These are phyloP conservation scores for Aphis craccivora DNA, from an alignment of 1,140 invertebrate genomes.

Conservation along the genomic window DNA sequence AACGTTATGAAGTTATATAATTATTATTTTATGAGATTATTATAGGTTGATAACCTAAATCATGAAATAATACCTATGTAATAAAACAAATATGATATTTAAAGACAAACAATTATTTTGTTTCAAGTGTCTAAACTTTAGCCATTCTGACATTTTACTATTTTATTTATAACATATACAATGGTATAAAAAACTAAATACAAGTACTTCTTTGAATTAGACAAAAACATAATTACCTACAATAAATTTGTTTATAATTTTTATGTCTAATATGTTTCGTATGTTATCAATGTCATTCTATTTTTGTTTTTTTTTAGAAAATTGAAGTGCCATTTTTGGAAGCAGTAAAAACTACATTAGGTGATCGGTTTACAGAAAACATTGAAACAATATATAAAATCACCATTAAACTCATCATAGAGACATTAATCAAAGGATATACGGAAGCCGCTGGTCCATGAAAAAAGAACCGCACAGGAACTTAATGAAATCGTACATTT, in stretches of 20 bases:
- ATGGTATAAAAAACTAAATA: background rate
- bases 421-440: constrained; percentile 83
- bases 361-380: constrained; percentile 89
- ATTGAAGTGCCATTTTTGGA: constrained; percentile 88
- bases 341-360: constrained; percentile 83
- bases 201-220: background rate
- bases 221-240: too few species aligned
- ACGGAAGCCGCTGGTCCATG: constrained; percentile 67
- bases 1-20: background rate
- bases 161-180: background rate
- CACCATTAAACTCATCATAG: constrained; percentile 89
- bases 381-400: constrained; percentile 90
- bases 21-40: background rate
- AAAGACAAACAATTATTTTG: background rate
- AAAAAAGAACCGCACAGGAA: background rate
- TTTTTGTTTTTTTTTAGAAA: constrained; percentile 74
- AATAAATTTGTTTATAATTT: too few species aligned
- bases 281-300: background rate
- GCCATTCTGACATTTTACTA: background rate
- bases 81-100: background rate
- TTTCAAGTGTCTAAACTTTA: background rate
- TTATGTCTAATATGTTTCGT: too few species aligned
- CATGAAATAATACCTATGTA: background rate
- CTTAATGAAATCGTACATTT: background rate
- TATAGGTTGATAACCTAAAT: background rate